These are phyloP conservation scores for Sesia bembeciformis DNA, from an alignment of 2,888 invertebrate genomes.

Conservation along the genomic window DNA sequence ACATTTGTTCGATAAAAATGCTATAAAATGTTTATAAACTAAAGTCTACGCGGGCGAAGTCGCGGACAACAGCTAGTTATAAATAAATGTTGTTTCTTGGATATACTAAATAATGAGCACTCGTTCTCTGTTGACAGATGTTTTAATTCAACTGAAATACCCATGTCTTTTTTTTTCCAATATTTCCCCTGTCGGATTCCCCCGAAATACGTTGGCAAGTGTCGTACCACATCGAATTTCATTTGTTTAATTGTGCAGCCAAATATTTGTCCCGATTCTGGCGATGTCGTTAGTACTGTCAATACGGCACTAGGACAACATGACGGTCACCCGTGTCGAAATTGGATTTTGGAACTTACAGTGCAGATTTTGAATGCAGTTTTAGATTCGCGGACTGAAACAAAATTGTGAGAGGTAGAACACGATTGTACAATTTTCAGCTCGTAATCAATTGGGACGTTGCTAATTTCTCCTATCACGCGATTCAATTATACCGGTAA, in stretches of 20 bases:
- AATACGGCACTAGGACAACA: slow-evolving; percentile 51
- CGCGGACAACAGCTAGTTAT: no score
- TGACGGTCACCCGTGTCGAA: slow-evolving; percentile 16
- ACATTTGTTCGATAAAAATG: no score
- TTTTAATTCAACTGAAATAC: not conserved
- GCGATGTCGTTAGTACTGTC: slow-evolving; percentile 59
- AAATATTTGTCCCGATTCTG: slow-evolving; percentile 57
- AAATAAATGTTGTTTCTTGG: no score
- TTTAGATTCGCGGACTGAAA: slow-evolving; percentile 5
- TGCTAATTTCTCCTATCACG: slow-evolving; percentile 34
- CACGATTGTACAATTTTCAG: slow-evolving; percentile 27
- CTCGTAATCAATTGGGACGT: slow-evolving; percentile 30
- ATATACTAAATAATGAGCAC: no score
- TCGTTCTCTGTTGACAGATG: not conserved
- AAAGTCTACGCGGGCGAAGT: no score
- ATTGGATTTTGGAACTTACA: slow-evolving; percentile 24
- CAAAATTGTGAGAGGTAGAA: slow-evolving; percentile 23
- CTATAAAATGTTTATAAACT: no score
- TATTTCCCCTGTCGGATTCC: slow-evolving; percentile 19
- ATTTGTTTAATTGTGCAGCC: slow-evolving; percentile 60
- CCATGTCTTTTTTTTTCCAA: slow-evolving; percentile 26
- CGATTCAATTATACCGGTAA: slow-evolving; percentile 5
- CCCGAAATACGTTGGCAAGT: slow-evolving; percentile 27
- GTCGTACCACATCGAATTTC: slow-evolving; percentile 39
- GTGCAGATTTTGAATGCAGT: slow-evolving; percentile 16